Evolutionary conservation across 2,113 vertebrate species (phyloP).

Genomic region (Antechinus stuartii): DNA sequence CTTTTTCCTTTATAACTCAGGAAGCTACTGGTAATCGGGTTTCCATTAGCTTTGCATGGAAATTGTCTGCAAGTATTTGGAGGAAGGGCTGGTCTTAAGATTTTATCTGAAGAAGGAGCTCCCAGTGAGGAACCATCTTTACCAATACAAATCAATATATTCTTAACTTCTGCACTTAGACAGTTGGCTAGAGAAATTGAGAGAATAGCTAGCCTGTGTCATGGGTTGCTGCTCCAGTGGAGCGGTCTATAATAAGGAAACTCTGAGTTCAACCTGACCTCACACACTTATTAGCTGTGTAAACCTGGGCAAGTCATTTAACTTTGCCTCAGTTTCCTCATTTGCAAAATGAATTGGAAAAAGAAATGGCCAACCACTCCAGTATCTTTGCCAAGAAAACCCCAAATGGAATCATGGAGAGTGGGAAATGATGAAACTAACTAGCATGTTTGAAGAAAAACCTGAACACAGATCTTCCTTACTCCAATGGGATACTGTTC

Average conservation of each 20-base stretch:
- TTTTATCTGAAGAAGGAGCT: not conserved
- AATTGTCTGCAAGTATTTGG: not conserved
- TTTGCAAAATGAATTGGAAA: not conserved
- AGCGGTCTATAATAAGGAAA: not conserved
- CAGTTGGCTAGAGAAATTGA: slow-evolving; percentile 29
- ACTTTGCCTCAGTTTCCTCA: not conserved
- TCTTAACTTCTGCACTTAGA: slow-evolving; percentile 3
- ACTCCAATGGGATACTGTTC: no score
- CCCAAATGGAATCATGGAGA: not conserved
- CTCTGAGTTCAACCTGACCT: not conserved
- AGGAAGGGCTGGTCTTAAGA: not conserved
- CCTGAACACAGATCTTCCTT: no score
- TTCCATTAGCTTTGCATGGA: not conserved
- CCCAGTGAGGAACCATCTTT: not conserved
- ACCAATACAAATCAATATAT: not conserved
- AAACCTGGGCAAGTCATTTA: not conserved
- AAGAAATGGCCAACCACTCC: no score
- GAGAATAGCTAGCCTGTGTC: not conserved
- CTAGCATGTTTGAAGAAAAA: no score
- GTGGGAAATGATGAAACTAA: not conserved
- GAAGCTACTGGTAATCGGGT: not conserved
- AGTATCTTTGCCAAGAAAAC: not conserved
- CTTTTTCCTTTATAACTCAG: not conserved
- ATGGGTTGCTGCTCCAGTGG: not conserved
- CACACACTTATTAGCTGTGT: not conserved